Conservation (phyloP, 2,797 vertebrate genomes). For the Kryptolebias ocellatus region DNA sequence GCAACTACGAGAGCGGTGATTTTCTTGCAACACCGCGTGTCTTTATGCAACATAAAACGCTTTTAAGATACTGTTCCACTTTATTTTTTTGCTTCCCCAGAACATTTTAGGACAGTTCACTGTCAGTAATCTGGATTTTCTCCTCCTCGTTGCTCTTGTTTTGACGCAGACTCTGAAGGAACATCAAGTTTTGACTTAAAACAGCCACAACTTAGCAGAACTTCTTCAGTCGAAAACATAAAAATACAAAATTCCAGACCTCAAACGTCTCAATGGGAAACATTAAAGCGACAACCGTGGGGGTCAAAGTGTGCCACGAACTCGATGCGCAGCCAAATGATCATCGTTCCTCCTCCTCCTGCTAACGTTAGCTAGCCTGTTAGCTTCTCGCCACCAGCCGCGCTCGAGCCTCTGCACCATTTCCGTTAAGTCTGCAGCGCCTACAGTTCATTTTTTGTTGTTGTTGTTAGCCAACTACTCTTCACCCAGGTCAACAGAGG, state of each 20-base stretch:
- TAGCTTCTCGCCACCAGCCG: slow-evolving; percentile 38
- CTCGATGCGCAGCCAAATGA: background rate
- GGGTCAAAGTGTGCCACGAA: background rate
- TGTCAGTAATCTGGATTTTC: too few species aligned
- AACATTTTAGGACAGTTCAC: too few species aligned
- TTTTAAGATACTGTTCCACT: too few species aligned
- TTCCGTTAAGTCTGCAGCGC: slow-evolving; percentile 40
- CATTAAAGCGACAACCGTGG: background rate
- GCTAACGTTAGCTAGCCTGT: slow-evolving; percentile 53
- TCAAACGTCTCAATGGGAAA: background rate
- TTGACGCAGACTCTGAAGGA: background rate
- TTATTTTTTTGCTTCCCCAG: too few species aligned
- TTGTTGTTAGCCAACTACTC: background rate
- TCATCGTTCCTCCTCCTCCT: slow-evolving; percentile 15
- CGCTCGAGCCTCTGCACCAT: slow-evolving; percentile 65
- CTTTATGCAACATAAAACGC: too few species aligned
- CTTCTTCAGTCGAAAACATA: background rate
- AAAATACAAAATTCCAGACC: background rate
- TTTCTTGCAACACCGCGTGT: too few species aligned
- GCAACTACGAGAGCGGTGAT: too few species aligned
- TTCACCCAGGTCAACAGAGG: background rate
- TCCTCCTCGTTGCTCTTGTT: too few species aligned
- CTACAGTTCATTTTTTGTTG: background rate
- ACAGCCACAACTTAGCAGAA: slow-evolving; percentile 10
- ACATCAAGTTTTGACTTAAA: background rate